These are phyloP conservation scores for Elgaria multicarinata DNA, from an alignment of 2,113 vertebrate species.

Conservation along the genomic window DNA sequence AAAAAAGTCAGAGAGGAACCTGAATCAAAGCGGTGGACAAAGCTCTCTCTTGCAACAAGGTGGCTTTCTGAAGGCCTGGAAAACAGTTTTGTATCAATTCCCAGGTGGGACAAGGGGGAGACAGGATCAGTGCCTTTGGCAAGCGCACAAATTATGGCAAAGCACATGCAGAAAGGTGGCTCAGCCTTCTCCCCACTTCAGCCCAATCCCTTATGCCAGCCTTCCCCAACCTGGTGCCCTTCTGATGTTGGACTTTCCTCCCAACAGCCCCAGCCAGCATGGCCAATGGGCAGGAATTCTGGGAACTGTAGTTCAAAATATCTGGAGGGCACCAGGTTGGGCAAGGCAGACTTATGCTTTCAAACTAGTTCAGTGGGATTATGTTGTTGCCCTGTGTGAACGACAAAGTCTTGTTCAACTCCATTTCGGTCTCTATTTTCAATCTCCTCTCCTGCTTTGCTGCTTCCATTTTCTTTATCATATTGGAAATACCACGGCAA, in stretches of 20 bases:
- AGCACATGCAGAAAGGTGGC: neutral
- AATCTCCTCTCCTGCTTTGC: neutral
- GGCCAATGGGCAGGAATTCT: no score
- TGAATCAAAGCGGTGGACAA: neutral
- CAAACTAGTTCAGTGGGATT: neutral
- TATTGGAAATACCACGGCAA: neutral
- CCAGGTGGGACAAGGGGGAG: neutral
- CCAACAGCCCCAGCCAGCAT: no score
- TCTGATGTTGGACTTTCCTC: no score
- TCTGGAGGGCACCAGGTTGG: no score
- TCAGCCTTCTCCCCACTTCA: neutral
- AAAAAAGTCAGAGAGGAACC: constrained; percentile 35
- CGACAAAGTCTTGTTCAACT: neutral
- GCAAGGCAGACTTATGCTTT: neutral
- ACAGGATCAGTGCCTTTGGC: neutral
- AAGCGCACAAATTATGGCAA: neutral
- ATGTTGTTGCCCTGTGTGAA: neutral
- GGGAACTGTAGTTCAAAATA: no score
- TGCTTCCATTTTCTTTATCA: neutral
- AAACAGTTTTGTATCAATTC: neutral
- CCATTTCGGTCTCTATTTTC: neutral
- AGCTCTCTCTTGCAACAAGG: neutral
- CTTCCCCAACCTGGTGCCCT: no score
- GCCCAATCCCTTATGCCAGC: no score
- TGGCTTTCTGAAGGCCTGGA: neutral